These are phyloP conservation scores for Atractosteus spatula DNA, from an alignment of 2,113 vertebrate genomes.

Conservation along the genomic window DNA sequence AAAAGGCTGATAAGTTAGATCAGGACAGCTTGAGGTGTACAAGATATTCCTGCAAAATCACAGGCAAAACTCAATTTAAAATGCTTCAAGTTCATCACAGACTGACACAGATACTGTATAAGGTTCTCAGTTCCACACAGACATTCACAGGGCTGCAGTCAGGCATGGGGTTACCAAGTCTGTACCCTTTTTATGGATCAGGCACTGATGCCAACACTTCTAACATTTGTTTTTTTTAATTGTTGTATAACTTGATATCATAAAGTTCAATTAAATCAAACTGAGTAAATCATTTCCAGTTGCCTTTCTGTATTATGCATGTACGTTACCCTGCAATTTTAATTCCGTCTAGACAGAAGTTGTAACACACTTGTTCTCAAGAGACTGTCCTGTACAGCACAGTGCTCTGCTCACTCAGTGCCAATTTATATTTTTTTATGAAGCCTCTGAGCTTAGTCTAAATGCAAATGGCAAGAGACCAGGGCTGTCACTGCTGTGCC, in stretches of 20 bases:
- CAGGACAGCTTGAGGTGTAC: too few relatives aligned
- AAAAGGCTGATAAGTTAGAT: too few relatives aligned
- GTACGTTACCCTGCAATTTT: slow-evolving; percentile 15
- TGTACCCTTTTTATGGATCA: too few relatives aligned
- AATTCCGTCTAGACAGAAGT: slow-evolving; percentile 47
- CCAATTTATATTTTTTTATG: slow-evolving; percentile 19
- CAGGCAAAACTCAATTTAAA: too few relatives aligned
- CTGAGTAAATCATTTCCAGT: slow-evolving; percentile 38
- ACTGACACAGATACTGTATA: background rate
- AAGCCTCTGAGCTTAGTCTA: slow-evolving; percentile 18
- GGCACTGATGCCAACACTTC: too few relatives aligned
- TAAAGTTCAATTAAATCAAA: slow-evolving; percentile 29
- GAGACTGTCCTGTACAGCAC: background rate
- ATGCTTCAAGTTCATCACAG: background rate
- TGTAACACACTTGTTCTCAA: slow-evolving; percentile 26
- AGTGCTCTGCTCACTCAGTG: slow-evolving; percentile 10
- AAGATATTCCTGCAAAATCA: background rate
- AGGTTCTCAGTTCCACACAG: background rate
- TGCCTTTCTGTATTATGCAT: slow-evolving; percentile 14
- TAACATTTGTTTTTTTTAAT: too few relatives aligned
- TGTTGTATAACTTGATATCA: background rate
- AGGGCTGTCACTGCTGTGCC: background rate
- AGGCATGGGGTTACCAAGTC: too few relatives aligned
- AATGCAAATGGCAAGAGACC: slow-evolving; percentile 6
- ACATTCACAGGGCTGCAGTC: too few relatives aligned